phyloP scores from a whole-genome alignment of 1,140 invertebrate species.

The Zaprionus ghesquierei region DNA sequence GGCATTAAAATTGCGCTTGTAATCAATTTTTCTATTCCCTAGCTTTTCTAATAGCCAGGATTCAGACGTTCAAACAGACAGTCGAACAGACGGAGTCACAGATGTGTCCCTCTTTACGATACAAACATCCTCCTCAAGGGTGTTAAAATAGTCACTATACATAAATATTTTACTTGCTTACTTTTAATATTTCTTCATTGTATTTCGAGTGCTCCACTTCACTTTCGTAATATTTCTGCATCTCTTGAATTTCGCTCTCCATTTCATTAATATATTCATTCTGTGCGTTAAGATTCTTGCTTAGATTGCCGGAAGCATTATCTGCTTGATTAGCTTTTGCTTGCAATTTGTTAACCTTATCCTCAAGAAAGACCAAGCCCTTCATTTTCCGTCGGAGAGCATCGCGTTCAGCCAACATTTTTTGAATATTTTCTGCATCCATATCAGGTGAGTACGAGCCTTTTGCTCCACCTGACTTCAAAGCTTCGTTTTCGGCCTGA shows the following conservation, averaged over 20 bases:
- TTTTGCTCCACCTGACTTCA: neutral
- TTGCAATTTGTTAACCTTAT: conserved; percentile 29
- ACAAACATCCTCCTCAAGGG: neutral
- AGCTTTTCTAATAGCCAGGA: too few relatives aligned
- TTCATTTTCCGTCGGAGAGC: conserved; percentile 54
- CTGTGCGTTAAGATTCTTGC: conserved; percentile 38
- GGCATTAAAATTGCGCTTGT: too few relatives aligned
- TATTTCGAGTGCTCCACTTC: conserved; percentile 58
- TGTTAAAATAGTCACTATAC: neutral
- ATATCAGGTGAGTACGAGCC: conserved; percentile 13
- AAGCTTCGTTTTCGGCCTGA: conserved; percentile 53
- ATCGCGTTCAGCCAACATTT: conserved; percentile 64
- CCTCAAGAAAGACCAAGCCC: conserved; percentile 33
- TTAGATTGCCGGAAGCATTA: conserved; percentile 14
- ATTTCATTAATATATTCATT: conserved; percentile 48
- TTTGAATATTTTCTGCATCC: conserved; percentile 52
- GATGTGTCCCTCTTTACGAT: too few relatives aligned
- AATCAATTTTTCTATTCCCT: too few relatives aligned
- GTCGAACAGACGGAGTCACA: too few relatives aligned
- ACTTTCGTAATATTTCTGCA: conserved; percentile 69
- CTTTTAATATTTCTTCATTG: conserved; percentile 59
- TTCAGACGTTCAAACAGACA: too few relatives aligned
- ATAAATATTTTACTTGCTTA: conserved; percentile 40
- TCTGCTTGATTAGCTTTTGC: conserved; percentile 27
- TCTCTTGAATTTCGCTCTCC: conserved; percentile 65